A percentile compares a stretch with the other conserved stretches of the same genome.
These are phyloP conservation scores for Dioctria linearis DNA, from an alignment of 2,888 invertebrate species.

Conservation along the genomic window DNA sequence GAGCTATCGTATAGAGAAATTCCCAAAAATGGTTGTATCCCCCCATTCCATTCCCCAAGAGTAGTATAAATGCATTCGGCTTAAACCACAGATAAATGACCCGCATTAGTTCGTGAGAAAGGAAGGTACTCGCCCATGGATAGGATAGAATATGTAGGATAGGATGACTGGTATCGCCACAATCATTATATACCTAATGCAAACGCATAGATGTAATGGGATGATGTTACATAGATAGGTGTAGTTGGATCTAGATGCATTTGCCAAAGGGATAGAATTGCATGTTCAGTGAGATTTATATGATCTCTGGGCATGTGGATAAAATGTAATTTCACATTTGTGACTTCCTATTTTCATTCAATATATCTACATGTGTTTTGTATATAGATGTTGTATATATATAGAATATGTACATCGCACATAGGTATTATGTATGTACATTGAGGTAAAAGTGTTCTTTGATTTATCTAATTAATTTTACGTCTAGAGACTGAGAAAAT, in stretches of 20 bases:
- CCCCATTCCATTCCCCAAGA: slow-evolving; percentile 14
- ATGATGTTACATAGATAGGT: background rate
- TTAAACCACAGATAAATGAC: slow-evolving; percentile 56
- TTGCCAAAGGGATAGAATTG: slow-evolving; percentile 8
- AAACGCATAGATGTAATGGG: slow-evolving; percentile 5
- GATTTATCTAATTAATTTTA: background rate
- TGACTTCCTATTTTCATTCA: slow-evolving; percentile 35
- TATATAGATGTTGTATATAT: background rate
- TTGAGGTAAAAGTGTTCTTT: background rate
- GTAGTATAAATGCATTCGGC: slow-evolving; percentile 53
- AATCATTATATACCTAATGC: slow-evolving; percentile 13
- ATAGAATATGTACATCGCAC: no score
- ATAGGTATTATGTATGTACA: background rate
- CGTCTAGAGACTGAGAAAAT: slow-evolving; percentile 9
- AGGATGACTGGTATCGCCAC: slow-evolving; percentile 19
- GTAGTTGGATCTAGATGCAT: background rate
- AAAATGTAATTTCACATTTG: slow-evolving; percentile 51
- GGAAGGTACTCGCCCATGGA: slow-evolving; percentile 7
- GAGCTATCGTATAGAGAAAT: background rate
- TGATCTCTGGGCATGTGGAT: slow-evolving; percentile 46
- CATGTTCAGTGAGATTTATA: slow-evolving; percentile 49
- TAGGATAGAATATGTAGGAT: background rate
- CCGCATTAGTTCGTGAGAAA: slow-evolving; percentile 55
- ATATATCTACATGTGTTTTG: slow-evolving; percentile 2
- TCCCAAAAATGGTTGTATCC: slow-evolving; percentile 29